Conservation (phyloP, 1,140 invertebrate species). For the Psix sp. region DNA sequence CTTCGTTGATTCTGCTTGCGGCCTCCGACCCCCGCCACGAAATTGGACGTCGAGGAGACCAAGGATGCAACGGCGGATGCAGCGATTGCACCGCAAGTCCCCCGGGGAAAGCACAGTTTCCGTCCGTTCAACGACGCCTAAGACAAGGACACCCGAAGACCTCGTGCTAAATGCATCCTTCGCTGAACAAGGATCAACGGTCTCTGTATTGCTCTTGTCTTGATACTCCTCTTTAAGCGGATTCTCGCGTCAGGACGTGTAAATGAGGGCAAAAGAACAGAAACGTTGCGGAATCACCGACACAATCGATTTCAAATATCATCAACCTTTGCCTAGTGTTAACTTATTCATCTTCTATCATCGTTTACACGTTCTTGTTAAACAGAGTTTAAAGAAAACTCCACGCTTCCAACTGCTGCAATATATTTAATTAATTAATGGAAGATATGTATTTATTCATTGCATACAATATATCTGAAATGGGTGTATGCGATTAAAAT, state of each 20-base stretch:
- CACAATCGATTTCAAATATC: slow-evolving; percentile 52
- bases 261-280: slow-evolving; percentile 50
- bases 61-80: slow-evolving; percentile 44
- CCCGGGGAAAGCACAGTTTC: slow-evolving; percentile 65
- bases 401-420: too few species aligned
- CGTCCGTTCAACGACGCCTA: slow-evolving; percentile 63
- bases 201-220: slow-evolving; percentile 52
- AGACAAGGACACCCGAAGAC: slow-evolving; percentile 72
- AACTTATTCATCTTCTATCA: too few species aligned
- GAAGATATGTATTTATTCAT: too few species aligned
- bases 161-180: slow-evolving; percentile 76
- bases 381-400: too few species aligned
- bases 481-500: too few species aligned
- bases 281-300: slow-evolving; percentile 41
- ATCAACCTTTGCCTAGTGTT: too few species aligned
- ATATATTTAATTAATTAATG: background rate
- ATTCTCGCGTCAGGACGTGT: slow-evolving; percentile 57
- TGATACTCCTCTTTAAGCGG: slow-evolving; percentile 54
- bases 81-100: slow-evolving; percentile 3
- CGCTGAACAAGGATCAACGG: slow-evolving; percentile 69
- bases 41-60: slow-evolving; percentile 24
- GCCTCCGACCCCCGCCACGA: slow-evolving; percentile 6
- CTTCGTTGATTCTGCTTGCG: slow-evolving; percentile 66
- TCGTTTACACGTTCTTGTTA: too few species aligned
- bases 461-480: too few species aligned